Evolutionary conservation across 2,888 invertebrate genomes (phyloP).

Genomic region (Endotricha flammealis): DNA sequence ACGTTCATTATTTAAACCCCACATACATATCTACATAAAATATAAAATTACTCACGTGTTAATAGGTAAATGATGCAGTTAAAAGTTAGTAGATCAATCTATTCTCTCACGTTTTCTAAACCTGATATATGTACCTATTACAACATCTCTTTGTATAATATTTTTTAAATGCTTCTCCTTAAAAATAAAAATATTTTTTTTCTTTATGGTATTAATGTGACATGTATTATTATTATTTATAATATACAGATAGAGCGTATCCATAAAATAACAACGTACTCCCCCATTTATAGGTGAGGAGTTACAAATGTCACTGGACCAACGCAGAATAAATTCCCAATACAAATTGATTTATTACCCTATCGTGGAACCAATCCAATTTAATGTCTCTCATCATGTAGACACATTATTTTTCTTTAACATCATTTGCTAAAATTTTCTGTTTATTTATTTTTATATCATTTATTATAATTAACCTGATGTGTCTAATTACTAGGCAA

Average conservation of each 20-base stretch:
- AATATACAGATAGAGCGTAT: slow-evolving; percentile 12
- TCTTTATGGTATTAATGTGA: too few relatives aligned
- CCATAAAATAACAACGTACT: slow-evolving; percentile 14
- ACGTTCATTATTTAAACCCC: too few relatives aligned
- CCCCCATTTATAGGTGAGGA: slow-evolving; percentile 19
- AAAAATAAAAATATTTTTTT: too few relatives aligned
- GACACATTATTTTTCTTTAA: slow-evolving; percentile 5
- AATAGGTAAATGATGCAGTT: too few relatives aligned
- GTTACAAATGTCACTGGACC: slow-evolving; percentile 43
- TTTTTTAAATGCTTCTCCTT: too few relatives aligned
- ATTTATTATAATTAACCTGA: not conserved
- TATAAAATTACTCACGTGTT: too few relatives aligned
- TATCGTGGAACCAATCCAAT: slow-evolving; percentile 5
- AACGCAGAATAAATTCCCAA: slow-evolving; percentile 46
- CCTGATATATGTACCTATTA: too few relatives aligned
- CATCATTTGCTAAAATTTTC: slow-evolving; percentile 1
- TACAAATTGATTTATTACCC: slow-evolving; percentile 35
- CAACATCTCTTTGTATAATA: too few relatives aligned
- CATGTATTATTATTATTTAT: too few relatives aligned
- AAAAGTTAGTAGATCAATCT: too few relatives aligned
- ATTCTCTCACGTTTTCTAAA: too few relatives aligned
- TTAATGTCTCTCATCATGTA: slow-evolving; percentile 1
- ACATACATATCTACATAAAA: too few relatives aligned
- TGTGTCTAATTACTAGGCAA: not conserved
- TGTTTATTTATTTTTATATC: not conserved